Percentiles rank a stretch among this genome's conserved stretches.
Conservation (phyloP, 2,113 vertebrate species). For the Pollachius pollachius region DNA sequence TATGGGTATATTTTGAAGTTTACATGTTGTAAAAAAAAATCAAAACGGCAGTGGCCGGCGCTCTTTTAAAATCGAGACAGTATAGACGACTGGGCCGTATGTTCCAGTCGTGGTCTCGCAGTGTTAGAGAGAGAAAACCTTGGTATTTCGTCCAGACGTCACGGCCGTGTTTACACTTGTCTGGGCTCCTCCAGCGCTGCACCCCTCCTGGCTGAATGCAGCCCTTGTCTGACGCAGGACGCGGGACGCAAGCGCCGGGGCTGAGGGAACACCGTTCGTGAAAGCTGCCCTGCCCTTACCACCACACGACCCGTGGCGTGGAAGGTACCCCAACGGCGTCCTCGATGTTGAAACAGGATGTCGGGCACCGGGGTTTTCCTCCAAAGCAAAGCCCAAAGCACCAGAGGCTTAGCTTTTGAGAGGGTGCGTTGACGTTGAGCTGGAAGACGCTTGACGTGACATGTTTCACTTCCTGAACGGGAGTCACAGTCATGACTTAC, state of each 20-base stretch:
- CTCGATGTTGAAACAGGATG: conserved; percentile 34
- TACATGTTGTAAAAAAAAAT: too few relatives aligned
- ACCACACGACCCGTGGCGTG: conserved; percentile 10
- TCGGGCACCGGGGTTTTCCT: conserved; percentile 45
- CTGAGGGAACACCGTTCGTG: conserved; percentile 35
- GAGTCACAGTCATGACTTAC: conserved; percentile 32
- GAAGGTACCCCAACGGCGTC: conserved; percentile 52
- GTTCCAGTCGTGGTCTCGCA: too few relatives aligned
- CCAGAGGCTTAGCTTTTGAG: conserved; percentile 1
- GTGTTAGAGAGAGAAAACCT: too few relatives aligned
- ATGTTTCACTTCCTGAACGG: conserved; percentile 16
- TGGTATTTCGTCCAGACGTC: too few relatives aligned
- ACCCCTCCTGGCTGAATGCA: conserved; percentile 28
- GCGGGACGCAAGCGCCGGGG: neutral
- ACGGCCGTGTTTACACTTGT: conserved; percentile 16
- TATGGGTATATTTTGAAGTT: too few relatives aligned
- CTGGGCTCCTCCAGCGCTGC: conserved; percentile 2
- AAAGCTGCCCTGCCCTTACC: conserved; percentile 45
- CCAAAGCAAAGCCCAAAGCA: conserved; percentile 44
- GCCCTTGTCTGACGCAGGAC: conserved; percentile 36
- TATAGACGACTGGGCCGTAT: too few relatives aligned
- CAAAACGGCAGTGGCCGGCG: too few relatives aligned
- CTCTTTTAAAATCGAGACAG: too few relatives aligned
- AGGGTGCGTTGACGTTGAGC: too few relatives aligned
- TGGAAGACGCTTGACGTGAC: too few relatives aligned